Evolutionary conservation across 2,888 invertebrate genomes (phyloP), one percentile per base, ranked within the genome.

Genomic region (Cephus spinipes): DNA sequence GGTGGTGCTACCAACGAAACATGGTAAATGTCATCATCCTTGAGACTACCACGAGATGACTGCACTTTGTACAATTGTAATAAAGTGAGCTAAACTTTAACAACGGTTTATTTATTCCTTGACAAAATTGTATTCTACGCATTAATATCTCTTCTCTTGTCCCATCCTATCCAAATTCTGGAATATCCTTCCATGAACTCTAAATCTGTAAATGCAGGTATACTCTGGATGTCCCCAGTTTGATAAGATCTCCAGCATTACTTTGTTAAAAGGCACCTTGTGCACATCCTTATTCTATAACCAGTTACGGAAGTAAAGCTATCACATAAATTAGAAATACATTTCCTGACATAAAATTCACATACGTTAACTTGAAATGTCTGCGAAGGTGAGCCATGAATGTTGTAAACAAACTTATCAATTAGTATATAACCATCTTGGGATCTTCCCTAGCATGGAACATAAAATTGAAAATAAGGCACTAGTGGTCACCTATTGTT

Each of bases 1-100:
- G 94, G 94, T 82, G 93, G 94, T 81, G 92, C 94, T 71, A 91
- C 93, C 68, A 92, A 92, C 82, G 94, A 94, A 89, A 88, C 86
- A 77, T 90, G 90, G 90, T 89, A 87, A 55, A 89, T 80, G 33
- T 31, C 68, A 34, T 80, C 76, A 75, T 83, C 83, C 80, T 83
- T 76, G 80, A 82, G 74, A 75, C 76, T 79, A 77, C 71, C 75
- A 79, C 75, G 40, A 82, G 76, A 76, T 71, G 71, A 79, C 75
- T 77, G 81, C 80, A 84, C 82, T 87, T 86, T 89, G 84, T 85
- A 86, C 82, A 76, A 81, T 80, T 83, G 74, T 83, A 89, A 89
- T 86, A 89, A 85, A 86, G 80, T 81, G 79, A 78, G 76, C 75
- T 31, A 31, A 71, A 71, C 31, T 71, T 15, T 15, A 32, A 32